These are phyloP conservation scores for Leptopilina drosophilae DNA, from an alignment of 2,888 invertebrate species.

Conservation along the genomic window DNA sequence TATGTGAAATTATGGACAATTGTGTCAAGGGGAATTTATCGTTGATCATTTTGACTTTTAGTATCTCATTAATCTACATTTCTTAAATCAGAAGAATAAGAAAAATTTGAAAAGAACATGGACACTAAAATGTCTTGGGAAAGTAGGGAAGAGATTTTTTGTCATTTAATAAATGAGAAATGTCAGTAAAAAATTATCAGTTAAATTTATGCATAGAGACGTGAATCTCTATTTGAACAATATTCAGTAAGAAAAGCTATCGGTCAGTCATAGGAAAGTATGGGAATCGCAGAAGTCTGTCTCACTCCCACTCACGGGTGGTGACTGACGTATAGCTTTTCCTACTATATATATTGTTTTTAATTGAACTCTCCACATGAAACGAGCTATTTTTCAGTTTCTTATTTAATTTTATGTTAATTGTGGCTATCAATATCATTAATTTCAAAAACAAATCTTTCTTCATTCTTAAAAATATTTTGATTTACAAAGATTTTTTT, in stretches of 20 bases:
- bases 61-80: neutral
- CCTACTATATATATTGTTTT: too few species aligned
- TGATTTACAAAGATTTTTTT: too few species aligned
- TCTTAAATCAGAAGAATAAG: neutral
- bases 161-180: neutral
- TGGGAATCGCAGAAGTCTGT: too few species aligned
- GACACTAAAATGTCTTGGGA: neutral
- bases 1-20: neutral
- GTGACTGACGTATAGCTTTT: too few species aligned
- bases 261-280: too few species aligned
- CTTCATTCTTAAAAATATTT: too few species aligned
- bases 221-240: neutral
- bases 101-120: neutral
- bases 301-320: too few species aligned
- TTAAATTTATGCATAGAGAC: neutral
- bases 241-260: too few species aligned
- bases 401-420: too few species aligned
- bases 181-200: neutral
- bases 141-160: neutral
- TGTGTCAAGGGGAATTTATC: constrained; percentile 7
- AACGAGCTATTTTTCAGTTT: neutral
- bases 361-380: neutral
- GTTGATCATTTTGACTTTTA: constrained; percentile 5
- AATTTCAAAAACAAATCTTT: too few species aligned
- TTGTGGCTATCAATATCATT: too few species aligned